Evolutionary conservation across 2,888 invertebrate species (phyloP), one percentile per base, ranked within the genome.

Genomic region (Ischnura elegans): DNA sequence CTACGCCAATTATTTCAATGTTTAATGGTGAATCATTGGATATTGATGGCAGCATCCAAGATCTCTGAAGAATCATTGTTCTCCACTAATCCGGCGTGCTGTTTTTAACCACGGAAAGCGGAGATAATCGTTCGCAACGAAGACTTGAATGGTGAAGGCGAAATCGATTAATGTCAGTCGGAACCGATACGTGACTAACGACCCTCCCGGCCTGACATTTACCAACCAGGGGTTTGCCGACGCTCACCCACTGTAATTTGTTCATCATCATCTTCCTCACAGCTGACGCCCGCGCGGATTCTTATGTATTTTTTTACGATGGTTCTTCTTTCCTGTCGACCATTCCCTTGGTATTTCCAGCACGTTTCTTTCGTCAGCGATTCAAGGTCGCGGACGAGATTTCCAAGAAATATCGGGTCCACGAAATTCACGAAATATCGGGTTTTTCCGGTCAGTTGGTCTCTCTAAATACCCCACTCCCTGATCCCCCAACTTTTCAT

Each of bases 171-270:
- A 8, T 29, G 76, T 29, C 76, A 36, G 10, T 76, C 10, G 13
- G 76, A 3, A n/a, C 1, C 36, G 4, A 36, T 66, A 6, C 29
- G 66, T 66, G n/a, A 66, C 66, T 6, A 5, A 76, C 36, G 36
- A 76, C 76, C 76, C 61, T 61, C 61, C 36, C 61, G n/a, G n/a
- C 16, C 76, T 76, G 76, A 76, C 76, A 76, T 76, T 76, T 76
- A 8, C 25, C 76, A 10, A 13, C 16, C 0, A 76, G 76, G 36
- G 36, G 76, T 29, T 29, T 36, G 76, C 76, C 36, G 36, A 13
- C 36, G 76, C 25, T n/a, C 19, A 51, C n/a, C 25, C 61, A 1
- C 8, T 25, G 25, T 61, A 61, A 76, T 76, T 76, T 76, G 29
- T 29, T 29, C 61, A n/a, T 13, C 29, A 25, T 36, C 76, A 25